A percentile compares a stretch with the other conserved stretches of the same genome.
Evolutionary conservation across 2,888 invertebrate genomes (phyloP).

Genomic region (Morpho deidamia): DNA sequence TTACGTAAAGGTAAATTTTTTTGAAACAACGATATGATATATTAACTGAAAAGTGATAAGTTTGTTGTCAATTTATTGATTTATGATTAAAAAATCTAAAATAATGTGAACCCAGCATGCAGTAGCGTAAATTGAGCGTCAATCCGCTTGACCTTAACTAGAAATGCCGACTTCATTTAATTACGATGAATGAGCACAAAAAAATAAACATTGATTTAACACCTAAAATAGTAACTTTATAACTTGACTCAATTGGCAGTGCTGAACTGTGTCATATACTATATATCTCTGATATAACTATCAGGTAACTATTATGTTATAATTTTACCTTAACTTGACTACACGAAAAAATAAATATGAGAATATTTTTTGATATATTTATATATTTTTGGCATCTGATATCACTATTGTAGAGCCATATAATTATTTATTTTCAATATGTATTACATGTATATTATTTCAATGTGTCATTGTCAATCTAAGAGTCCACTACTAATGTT

Average conservation of each 20-base stretch:
- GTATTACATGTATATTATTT: constrained; percentile 11
- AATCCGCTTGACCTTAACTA: too few relatives aligned
- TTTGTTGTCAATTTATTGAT: too few relatives aligned
- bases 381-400: constrained; percentile 51
- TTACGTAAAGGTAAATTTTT: too few relatives aligned
- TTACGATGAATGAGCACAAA: too few relatives aligned
- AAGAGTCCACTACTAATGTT: constrained; percentile 4
- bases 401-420: constrained; percentile 54
- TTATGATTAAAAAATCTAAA: too few relatives aligned
- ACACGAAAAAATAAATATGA: constrained; percentile 18
- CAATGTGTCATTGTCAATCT: background rate
- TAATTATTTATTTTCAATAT: background rate
- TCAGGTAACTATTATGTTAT: constrained; percentile 9
- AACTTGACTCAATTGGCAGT: constrained; percentile 64
- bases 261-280: constrained; percentile 50
- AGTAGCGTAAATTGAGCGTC: too few relatives aligned
- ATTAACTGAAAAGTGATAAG: too few relatives aligned
- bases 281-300: constrained; percentile 33
- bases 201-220: constrained; percentile 27
- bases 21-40: too few relatives aligned
- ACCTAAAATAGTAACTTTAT: constrained; percentile 39
- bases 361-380: constrained; percentile 18
- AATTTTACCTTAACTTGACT: constrained; percentile 9
- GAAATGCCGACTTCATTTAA: too few relatives aligned
- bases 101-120: too few relatives aligned